Evolutionary conservation across 2,797 vertebrate species (phyloP).

Genomic region (Tenualosa thibaudeaui): DNA sequence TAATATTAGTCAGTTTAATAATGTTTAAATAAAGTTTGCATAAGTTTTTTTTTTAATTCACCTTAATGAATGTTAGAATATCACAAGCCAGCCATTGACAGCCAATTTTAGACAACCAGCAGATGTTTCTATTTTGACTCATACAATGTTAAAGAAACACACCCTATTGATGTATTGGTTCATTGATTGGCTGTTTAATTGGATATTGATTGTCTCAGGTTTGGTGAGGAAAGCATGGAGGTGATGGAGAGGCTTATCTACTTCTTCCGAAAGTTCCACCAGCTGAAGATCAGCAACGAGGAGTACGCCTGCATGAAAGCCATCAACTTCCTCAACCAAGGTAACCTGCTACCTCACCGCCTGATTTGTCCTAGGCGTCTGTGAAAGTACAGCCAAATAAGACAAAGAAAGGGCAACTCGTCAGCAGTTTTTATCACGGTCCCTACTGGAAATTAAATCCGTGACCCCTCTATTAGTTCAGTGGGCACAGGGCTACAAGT

Average conservation of each 20-base stretch:
- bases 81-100: neutral
- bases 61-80: neutral
- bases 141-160: neutral
- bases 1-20: neutral
- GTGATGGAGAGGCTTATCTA: conserved; percentile 82
- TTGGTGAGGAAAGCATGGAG: conserved; percentile 83
- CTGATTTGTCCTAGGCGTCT: neutral
- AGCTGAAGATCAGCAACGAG: conserved; percentile 81
- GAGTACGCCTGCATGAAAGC: conserved; percentile 83
- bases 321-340: conserved; percentile 84
- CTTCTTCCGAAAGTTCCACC: conserved; percentile 80
- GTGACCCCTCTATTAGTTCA: neutral
- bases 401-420: neutral
- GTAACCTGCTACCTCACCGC: conserved; percentile 49
- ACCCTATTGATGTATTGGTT: neutral
- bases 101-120: neutral
- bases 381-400: neutral
- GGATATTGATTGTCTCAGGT: conserved; percentile 58
- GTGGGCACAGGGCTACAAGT: neutral
- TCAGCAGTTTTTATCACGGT: neutral
- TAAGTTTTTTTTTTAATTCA: neutral
- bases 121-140: neutral
- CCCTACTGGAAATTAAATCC: neutral
- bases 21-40: no score
- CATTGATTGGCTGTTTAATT: neutral